Evolutionary conservation across 2,888 invertebrate species (phyloP), one percentile per base, ranked within the genome.

Genomic region (Philaethria dido): DNA sequence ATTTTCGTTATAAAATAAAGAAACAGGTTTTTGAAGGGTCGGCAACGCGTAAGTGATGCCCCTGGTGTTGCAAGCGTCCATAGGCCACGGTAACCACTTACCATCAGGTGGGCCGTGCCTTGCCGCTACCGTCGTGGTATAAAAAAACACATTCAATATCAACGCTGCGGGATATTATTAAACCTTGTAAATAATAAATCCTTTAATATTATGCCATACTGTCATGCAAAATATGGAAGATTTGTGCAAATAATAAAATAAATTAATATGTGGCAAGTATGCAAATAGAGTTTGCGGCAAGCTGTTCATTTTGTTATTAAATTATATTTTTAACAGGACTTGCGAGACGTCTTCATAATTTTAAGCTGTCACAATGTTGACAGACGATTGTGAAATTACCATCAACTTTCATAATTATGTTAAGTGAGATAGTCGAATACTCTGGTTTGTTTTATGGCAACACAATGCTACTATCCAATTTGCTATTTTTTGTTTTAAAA

Each of bases 321-420:
- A 45, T 60, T 29, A 33, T 11, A 16, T 39, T 42, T 45, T 45
- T 45, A 29, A 33, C 1, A 16, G n/a, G 45, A 45, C 60, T 60
- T 45, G 1, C 11, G 45, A 29, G 16, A 6, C 57, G 39, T 50
- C 25, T 39, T n/a, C 52, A 47, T 64, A 61, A 59, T 54, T 59
- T 36, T 29, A 64, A 54, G 50, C 44, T 36, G 44, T 39, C 42
- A 63, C 62, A 62, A 48, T 54, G 66, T 33, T 59, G 63, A 60
- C 60, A 63, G 59, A 44, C 44, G 54, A 44, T 60, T 64, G 44
- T 59, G 25, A 44, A 44, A 59, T 25, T 44, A 44, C 18, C 33
- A 60, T 13, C 8, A 29, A 47, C 45, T 33, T 42, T 29, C 44
- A 33, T 29, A 44, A 47, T 33, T 47, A 45, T 45, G 25, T 60